Evolutionary conservation across 1,140 invertebrate genomes (phyloP), one percentile per base, ranked within the genome.

Genomic region (Drosophila sulfurigaster): DNA sequence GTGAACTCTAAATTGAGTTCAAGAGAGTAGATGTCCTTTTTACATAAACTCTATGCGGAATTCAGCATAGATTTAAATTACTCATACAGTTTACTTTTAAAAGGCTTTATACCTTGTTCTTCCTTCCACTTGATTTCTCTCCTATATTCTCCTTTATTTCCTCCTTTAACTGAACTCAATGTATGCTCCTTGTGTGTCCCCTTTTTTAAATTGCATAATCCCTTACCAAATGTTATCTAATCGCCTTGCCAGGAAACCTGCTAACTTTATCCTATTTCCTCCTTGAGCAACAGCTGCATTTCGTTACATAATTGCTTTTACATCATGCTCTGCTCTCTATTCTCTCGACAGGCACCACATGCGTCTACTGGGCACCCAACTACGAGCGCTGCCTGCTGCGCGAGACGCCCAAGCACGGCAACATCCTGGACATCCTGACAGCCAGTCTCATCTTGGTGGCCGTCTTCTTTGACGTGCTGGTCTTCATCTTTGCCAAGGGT

Each of bases 321-420:
- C 52, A 1, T 13, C 38, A 38, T 35, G 11, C 10, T 16, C 1
- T 3, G 1, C 20, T 1, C 8, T 2, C 35, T 38, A 8, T 38
- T 8, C 45, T 45, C 54, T 35, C 32, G 5, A 13, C 38, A 93
- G 93, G 92, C 70, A 66, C 62, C 28, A 93, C 92, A 3, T 93
- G 93, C 45, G 79, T 93, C 10, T 93, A 93, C 49, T 89, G 81
- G 81, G 86, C 92, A 3, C 87, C 85, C 38, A 80, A 91, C 45
- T 88, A 91, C 15, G 76, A 79, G 20, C 75, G 78, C 1, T 93
- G 92, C 16, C 52, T 91, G 48, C 74, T 93, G 16, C 82, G 91
- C 0, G 85, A 92, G 52, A 92, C 92, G 1, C 91, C 92, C 1
- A 79, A 81, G 48, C 92, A 92, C 64, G 92, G 92, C 69, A 92